phyloP scores from a whole-genome alignment of 2,113 vertebrate species.

The Haliaeetus leucogaster region DNA sequence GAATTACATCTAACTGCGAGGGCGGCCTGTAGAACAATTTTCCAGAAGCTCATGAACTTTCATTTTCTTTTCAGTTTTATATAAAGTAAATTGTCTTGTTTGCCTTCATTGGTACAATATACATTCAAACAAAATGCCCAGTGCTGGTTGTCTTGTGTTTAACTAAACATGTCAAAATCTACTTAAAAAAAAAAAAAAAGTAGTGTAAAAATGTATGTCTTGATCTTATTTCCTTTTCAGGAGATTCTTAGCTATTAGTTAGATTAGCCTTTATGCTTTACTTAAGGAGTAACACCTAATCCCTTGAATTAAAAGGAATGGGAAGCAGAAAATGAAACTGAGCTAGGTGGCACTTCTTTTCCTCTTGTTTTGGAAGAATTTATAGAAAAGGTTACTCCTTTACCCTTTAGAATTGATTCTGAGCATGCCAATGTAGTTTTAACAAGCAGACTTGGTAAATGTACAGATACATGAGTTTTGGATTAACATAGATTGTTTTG shows the following conservation, averaged over 20 bases:
- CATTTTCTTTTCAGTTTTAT: neutral
- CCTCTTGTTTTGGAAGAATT: neutral
- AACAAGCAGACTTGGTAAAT: neutral
- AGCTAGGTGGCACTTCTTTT: neutral
- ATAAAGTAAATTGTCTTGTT: neutral
- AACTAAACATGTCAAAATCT: neutral
- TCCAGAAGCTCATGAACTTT: neutral
- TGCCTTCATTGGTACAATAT: neutral
- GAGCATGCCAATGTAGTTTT: neutral
- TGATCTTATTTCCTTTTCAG: neutral
- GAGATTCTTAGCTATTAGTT: neutral
- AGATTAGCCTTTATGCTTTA: neutral
- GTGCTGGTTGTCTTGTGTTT: conserved; percentile 1
- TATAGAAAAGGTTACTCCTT: neutral
- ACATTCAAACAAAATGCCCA: neutral
- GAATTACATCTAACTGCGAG: neutral
- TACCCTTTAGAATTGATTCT: neutral
- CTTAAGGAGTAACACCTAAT: conserved; percentile 16
- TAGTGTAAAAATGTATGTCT: neutral
- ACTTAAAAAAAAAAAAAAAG: neutral
- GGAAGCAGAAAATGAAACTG: neutral
- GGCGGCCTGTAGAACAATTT: neutral
- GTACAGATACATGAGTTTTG: neutral
- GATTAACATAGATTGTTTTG: neutral
- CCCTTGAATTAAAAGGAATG: neutral